Percentiles rank a stretch among this genome's conserved stretches.
Evolutionary conservation across 53 echinoderm and acorn worm species (phyloP).

Genomic region (Paelopatides confundens): DNA sequence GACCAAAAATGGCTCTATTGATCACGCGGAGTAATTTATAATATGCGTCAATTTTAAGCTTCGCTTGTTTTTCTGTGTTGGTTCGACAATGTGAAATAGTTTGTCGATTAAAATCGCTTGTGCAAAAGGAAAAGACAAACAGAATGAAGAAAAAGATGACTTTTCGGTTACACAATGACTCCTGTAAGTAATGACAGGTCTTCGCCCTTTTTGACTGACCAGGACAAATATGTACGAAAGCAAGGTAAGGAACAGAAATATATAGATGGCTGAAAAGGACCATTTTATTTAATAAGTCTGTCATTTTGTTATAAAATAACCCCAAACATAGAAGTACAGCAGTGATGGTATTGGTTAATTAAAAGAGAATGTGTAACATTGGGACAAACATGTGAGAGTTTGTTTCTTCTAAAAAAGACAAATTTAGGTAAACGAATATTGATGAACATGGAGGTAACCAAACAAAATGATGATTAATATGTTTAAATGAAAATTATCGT

Average conservation of each 20-base stretch:
- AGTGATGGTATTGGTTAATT: too few species aligned
- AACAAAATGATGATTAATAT: too few species aligned
- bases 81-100: conserved; percentile 19
- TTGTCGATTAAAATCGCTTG: conserved; percentile 4
- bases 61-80: conserved; percentile 29
- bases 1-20: not conserved
- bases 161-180: not conserved
- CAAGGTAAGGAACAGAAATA: not conserved
- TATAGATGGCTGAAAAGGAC: not conserved
- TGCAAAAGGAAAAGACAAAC: not conserved
- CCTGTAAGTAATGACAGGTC: not conserved
- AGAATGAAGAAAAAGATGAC: not conserved
- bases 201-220: not conserved
- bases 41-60: conserved; percentile 31
- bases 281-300: not conserved
- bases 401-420: too few species aligned
- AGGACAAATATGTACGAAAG: not conserved
- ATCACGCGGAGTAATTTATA: conserved; percentile 27
- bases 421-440: too few species aligned
- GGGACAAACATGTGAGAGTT: too few species aligned
- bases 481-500: too few species aligned
- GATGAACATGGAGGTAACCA: too few species aligned
- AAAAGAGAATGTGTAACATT: too few species aligned
- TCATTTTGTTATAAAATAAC: not conserved
- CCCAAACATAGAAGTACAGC: too few species aligned